Evolutionary conservation across 2,797 vertebrate genomes (phyloP), one percentile per base, ranked within the genome.

Genomic region (Mus minutoides): DNA sequence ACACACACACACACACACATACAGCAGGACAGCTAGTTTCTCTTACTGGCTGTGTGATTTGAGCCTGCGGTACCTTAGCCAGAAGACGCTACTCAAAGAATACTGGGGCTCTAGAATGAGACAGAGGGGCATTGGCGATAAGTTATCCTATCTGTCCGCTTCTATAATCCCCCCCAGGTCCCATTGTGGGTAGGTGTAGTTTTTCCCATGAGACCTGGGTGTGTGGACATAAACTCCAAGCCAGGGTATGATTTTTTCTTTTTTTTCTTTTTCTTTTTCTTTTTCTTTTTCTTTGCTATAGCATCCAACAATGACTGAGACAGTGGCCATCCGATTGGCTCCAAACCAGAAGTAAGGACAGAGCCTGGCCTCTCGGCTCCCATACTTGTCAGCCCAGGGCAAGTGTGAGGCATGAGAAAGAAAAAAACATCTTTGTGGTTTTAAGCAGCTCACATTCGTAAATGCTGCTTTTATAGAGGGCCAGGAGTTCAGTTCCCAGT

Each of bases 141-240:
- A n/a, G 22, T 52, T 31, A 0, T 83, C n/a, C 73, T 26, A 49
- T 26, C 34, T 46, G 73, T 24, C 22, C 12, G 37, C 29, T 58
- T 60, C 2, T 8, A 34, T 24, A 9, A 87, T 4, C 31, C 69
- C 11, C 14, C 69, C 11, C 31, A 52, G 79, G 22, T 7, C 12
- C 16, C 22, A 54, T 60, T 46, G 12, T 54, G 46, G 49, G 54
- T 22, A 71, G 60, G 49, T 60, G 24, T 21, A 12, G 49, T 52
- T 26, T 49, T 11, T 8, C 43, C 37, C 88, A 49, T 16, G 21
- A n/a, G 22, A 46, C 6, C 73, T 87, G 56, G 46, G 29, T 43
- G 26, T 52, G 52, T 80, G 62, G 46, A 73, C 49, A 94, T 64
- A 94, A 96, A 94, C 37, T 58, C 79, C 37, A 56, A 91, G 77